A percentile compares a stretch with the other conserved stretches of the same genome.
Conservation (phyloP, 2,797 vertebrate genomes). For the Bradypus variegatus region DNA sequence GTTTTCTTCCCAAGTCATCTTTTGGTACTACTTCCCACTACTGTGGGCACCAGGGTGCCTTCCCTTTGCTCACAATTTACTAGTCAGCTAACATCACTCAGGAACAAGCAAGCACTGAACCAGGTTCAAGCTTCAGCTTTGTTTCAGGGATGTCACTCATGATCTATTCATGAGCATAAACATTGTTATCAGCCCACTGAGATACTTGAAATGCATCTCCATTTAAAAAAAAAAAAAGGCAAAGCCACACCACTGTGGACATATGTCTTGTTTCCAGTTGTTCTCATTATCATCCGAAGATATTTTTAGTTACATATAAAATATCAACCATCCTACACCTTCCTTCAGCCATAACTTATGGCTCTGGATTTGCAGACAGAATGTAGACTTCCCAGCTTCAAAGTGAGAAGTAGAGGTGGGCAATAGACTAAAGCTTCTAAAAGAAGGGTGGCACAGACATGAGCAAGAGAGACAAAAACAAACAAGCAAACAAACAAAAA, state of each 20-base stretch:
- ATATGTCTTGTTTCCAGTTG: not conserved
- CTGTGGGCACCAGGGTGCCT: not conserved
- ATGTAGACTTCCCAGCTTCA: not conserved
- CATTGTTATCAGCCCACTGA: not conserved
- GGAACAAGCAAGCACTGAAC: not conserved
- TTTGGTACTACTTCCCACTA: not conserved
- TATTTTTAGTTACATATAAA: conserved; percentile 43
- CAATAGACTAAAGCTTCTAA: not conserved
- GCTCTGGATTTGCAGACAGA: not conserved
- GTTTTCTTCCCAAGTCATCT: not conserved
- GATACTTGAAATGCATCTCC: not conserved
- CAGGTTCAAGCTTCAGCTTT: too few relatives aligned
- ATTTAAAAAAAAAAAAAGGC: not conserved
- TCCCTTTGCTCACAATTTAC: not conserved
- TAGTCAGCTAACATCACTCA: not conserved
- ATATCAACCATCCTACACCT: not conserved
- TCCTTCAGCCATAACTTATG: not conserved
- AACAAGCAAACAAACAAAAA: not conserved
- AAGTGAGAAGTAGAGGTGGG: not conserved
- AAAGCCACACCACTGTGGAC: not conserved
- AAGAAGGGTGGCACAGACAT: not conserved
- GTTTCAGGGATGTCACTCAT: not conserved
- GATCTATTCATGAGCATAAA: not conserved
- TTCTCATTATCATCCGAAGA: not conserved
- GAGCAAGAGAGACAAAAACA: not conserved